phyloP scores from a whole-genome alignment of 2,113 vertebrate genomes.

The Brachyistius frenatus region DNA sequence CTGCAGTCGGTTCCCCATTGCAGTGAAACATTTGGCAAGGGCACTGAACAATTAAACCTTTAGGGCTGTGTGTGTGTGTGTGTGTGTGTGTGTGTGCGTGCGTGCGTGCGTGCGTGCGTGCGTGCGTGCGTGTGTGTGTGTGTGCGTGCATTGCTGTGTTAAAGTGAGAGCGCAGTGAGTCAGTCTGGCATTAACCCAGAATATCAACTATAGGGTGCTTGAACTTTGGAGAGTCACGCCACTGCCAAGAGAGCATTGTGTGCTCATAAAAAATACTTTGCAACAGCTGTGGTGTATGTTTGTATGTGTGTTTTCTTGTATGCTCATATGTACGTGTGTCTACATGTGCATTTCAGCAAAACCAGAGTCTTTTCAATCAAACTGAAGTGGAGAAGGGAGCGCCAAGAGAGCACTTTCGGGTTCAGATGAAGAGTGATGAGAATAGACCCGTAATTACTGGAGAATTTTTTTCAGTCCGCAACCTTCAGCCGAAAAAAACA shows the following conservation, averaged over 20 bases:
- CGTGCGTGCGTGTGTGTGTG: conserved; percentile 9
- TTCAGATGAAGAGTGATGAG: conserved; percentile 72
- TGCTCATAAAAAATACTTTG: conserved; percentile 65
- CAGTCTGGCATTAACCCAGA: conserved; percentile 61
- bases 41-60: conserved; percentile 49
- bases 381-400: conserved; percentile 60
- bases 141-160: conserved; percentile 2
- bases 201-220: conserved; percentile 66
- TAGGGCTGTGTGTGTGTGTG: conserved; percentile 22
- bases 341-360: conserved; percentile 28
- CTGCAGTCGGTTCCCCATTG: conserved; percentile 59
- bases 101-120: neutral
- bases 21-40: conserved; percentile 75
- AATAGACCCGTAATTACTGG: conserved; percentile 65
- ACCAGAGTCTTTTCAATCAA: conserved; percentile 74
- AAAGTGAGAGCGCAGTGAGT: conserved; percentile 17
- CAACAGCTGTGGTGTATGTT: conserved; percentile 61
- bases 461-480: conserved; percentile 59
- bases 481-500: conserved; percentile 50
- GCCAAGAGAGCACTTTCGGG: conserved; percentile 76
- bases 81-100: conserved; percentile 8
- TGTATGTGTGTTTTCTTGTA: conserved; percentile 41
- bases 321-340: conserved; percentile 9
- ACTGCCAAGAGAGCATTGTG: conserved; percentile 69
- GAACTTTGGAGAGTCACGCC: conserved; percentile 58